Evolutionary conservation across 2,113 vertebrate species (phyloP).

Genomic region (Silurus asotus): DNA sequence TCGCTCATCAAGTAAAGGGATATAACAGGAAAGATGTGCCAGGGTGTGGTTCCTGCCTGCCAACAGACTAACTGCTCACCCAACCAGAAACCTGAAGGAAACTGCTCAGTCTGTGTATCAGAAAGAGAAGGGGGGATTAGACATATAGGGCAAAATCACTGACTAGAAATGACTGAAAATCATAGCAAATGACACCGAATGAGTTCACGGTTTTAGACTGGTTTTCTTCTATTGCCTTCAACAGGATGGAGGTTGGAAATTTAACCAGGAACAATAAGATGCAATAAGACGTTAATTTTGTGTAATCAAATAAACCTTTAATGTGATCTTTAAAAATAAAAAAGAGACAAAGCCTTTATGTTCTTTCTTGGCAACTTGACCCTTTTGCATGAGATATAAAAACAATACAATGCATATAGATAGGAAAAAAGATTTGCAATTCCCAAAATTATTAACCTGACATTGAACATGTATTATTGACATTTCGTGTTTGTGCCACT

Average conservation of each 20-base stretch:
- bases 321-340: too few relatives aligned
- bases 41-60: conserved; percentile 93
- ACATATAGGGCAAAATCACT: background rate
- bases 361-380: too few relatives aligned
- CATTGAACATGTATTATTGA: background rate
- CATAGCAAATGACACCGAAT: background rate
- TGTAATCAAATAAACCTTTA: too few relatives aligned
- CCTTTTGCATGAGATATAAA: too few relatives aligned
- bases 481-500: background rate
- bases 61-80: conserved; percentile 98
- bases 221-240: background rate
- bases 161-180: background rate
- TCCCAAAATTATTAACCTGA: background rate
- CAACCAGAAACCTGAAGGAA: conserved; percentile 93
- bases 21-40: conserved; percentile 96
- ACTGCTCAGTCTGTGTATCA: conserved; percentile 87
- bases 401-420: background rate
- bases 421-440: background rate
- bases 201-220: background rate
- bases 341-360: too few relatives aligned
- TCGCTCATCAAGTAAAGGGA: conserved; percentile 97
- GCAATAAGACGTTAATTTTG: too few relatives aligned
- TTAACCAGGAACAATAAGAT: too few relatives aligned
- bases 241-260: background rate
- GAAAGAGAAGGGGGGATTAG: conserved; percentile 21